A percentile compares a stretch with the other conserved stretches of the same genome.
Conservation (phyloP, 2,113 vertebrate species). For the Macrotus californicus region DNA sequence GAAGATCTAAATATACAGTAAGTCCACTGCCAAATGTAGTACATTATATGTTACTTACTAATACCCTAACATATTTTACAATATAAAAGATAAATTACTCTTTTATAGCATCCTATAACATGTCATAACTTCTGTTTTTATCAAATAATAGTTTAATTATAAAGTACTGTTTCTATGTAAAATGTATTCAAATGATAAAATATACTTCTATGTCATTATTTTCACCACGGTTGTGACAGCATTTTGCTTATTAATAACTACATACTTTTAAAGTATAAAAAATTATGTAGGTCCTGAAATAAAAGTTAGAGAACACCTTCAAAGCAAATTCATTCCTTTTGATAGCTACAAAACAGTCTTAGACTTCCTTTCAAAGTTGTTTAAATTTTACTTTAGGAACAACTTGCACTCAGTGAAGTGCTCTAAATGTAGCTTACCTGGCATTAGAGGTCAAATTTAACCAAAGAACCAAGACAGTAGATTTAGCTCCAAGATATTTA, state of each 20-base stretch:
- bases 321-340: background rate
- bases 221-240: background rate
- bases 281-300: background rate
- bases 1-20: constrained; percentile 28
- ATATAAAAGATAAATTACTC: constrained; percentile 48
- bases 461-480: background rate
- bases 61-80: constrained; percentile 43
- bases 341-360: background rate
- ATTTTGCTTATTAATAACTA: background rate
- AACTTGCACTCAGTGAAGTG: background rate
- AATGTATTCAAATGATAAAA: constrained; percentile 6
- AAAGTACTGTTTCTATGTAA: constrained; percentile 17
- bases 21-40: constrained; percentile 53
- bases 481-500: background rate
- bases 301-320: background rate
- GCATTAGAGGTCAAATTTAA: background rate
- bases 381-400: background rate
- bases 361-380: background rate
- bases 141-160: constrained; percentile 45
- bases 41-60: constrained; percentile 71
- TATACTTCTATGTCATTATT: background rate
- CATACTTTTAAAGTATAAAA: background rate
- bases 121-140: constrained; percentile 55
- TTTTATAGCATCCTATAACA: constrained; percentile 53
- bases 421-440: background rate